phyloP scores from a whole-genome alignment of 2,113 vertebrate species.

The Jaculus jaculus region DNA sequence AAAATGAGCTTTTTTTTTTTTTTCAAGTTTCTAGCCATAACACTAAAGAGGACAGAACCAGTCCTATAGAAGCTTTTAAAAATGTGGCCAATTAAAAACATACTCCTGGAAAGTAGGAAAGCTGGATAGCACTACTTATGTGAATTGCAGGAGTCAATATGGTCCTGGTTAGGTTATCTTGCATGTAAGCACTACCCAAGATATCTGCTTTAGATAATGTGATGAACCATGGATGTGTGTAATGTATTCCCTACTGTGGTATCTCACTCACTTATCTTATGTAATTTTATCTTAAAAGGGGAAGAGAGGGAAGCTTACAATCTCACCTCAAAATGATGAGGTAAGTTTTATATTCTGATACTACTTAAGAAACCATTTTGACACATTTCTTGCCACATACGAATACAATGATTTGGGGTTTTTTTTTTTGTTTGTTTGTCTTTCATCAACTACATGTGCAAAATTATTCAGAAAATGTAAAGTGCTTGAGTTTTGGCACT shows the following conservation, averaged over 20 bases:
- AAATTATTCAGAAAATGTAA: slow-evolving; percentile 38
- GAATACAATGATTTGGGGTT: background rate
- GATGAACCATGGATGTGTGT: background rate
- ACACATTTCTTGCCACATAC: slow-evolving; percentile 38
- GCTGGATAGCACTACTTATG: background rate
- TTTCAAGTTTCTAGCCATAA: background rate
- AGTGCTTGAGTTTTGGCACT: background rate
- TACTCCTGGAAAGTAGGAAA: background rate
- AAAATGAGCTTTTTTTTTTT: background rate
- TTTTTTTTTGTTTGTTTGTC: slow-evolving; percentile 46
- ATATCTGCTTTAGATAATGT: background rate
- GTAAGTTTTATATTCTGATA: slow-evolving; percentile 40
- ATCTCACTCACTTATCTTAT: slow-evolving; percentile 50
- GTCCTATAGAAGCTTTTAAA: background rate
- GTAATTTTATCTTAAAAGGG: slow-evolving; percentile 59
- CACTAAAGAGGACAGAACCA: slow-evolving; percentile 5
- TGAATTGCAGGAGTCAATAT: background rate
- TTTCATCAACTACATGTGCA: slow-evolving; percentile 10
- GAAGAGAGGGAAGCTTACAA: background rate
- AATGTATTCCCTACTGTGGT: slow-evolving; percentile 20
- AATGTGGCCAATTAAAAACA: slow-evolving; percentile 48
- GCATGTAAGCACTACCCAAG: background rate
- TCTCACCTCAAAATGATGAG: slow-evolving; percentile 55
- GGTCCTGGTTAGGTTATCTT: slow-evolving; percentile 25
- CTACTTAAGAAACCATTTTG: background rate